Percentiles rank a stretch among this genome's conserved stretches.
These are phyloP conservation scores for Eueides isabella DNA, from an alignment of 1,140 invertebrate species.

Conservation along the genomic window DNA sequence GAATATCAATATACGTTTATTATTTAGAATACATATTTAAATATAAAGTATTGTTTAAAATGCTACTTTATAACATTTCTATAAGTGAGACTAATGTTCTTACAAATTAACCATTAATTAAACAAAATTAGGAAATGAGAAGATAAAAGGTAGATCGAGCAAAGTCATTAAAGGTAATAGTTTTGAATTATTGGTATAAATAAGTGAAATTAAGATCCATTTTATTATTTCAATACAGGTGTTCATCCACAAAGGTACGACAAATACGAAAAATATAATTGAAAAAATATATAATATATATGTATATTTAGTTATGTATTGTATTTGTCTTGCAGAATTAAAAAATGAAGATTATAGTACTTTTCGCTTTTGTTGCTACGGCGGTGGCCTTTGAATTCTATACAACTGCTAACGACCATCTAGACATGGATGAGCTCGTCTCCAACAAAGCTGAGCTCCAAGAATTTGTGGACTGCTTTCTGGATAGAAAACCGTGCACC, in stretches of 20 bases:
- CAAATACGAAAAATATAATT: background rate
- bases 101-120: too few species aligned
- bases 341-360: slow-evolving; percentile 40
- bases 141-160: too few species aligned
- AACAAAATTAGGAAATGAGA: too few species aligned
- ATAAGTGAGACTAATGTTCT: too few species aligned
- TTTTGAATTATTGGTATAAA: background rate
- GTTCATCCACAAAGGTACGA: background rate
- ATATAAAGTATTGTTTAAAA: too few species aligned
- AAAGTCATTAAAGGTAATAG: background rate
- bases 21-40: too few species aligned
- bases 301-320: background rate
- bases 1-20: too few species aligned
- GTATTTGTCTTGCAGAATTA: slow-evolving; percentile 11
- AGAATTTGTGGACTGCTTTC: slow-evolving; percentile 16
- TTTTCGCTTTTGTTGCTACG: slow-evolving; percentile 37
- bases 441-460: background rate
- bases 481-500: slow-evolving; percentile 14
- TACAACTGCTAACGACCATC: slow-evolving; percentile 47
- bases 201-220: background rate
- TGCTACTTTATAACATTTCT: too few species aligned
- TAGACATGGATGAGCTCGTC: slow-evolving; percentile 46
- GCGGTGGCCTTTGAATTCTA: slow-evolving; percentile 36
- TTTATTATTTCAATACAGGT: background rate
- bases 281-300: too few species aligned